phyloP scores from a whole-genome alignment of 1,140 invertebrate genomes.

The Euura saliciscinereae region DNA sequence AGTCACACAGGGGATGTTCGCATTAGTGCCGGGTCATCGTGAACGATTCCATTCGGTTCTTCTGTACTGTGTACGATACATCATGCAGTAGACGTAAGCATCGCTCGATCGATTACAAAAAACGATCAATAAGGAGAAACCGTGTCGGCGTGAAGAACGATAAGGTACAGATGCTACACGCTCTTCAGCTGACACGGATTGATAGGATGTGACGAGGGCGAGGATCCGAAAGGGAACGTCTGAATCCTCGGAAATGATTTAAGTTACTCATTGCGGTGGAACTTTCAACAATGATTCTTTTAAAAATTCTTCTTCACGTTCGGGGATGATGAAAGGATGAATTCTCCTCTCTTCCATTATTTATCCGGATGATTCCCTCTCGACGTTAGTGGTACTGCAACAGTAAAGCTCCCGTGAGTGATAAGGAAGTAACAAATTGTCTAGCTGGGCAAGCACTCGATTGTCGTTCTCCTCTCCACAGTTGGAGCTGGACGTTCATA shows the following conservation, averaged over 20 bases:
- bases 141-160: background rate
- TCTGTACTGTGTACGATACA: background rate
- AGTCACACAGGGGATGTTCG: background rate
- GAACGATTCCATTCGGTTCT: background rate
- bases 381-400: background rate
- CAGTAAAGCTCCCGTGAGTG: constrained; percentile 23
- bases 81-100: background rate
- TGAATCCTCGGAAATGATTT: too few relatives aligned
- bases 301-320: too few relatives aligned
- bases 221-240: too few relatives aligned
- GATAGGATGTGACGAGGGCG: too few relatives aligned
- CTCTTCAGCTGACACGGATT: background rate
- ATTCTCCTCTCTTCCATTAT: too few relatives aligned
- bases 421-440: constrained; percentile 58
- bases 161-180: background rate
- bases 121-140: background rate
- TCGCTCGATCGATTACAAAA: background rate
- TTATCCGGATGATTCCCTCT: too few relatives aligned
- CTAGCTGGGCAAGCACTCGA: constrained; percentile 42
- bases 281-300: too few relatives aligned
- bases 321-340: too few relatives aligned
- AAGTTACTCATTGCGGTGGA: too few relatives aligned
- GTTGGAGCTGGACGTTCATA: background rate
- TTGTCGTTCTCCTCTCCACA: background rate
- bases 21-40: background rate